Base-by-base conservation (phyloP, 2,113 vertebrate species). In the Heterotilapia buettikoferi region DNA sequence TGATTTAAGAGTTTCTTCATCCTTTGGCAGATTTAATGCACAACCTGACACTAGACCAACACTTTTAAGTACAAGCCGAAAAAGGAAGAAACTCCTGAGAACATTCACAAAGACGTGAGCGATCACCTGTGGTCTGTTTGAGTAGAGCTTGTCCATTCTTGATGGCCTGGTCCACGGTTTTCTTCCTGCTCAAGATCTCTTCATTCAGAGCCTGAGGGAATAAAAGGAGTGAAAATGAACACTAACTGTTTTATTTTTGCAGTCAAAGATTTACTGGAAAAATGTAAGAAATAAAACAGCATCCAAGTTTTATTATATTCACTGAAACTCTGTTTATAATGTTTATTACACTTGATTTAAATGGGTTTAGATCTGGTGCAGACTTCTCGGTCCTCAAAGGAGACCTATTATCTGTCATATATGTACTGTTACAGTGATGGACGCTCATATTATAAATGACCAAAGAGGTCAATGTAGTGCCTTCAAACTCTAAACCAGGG, bases 121-220 rank as follows among this genome's bases (percentile, higher is more conserved):
- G 0, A 18, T 90, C 95, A 99, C 98, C 99, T 97, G 99, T 99
- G 87, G 99, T 99, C 96, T 99, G 98, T 93, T 99, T 99, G 38
- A 99, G 97, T 40, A 99, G 96, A 78, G 98, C 98, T 90, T 99
- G 99, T 84, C 99, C 99, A 0, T 99, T 99, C 94, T 98, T 98
- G 91, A 99, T 97, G 90, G 99, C 99, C 96, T 99, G 98, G 95
- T 99, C 99, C 90, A 99, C 98, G 0, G 98, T 99, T 96, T 98
- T 99, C 96, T 99, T 99, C 95, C 98, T 96, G 95, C 98, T 99
- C 91, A 98, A 50, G 73, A 99, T 99, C 91, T 99, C 98, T 90
- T 99, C 99, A 36, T 99, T 99, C 88, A 99, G 95, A 90, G 97
- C 95, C 99, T 99, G 90, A 76, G 2, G 8, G 13, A 54, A 57